Conservation (phyloP, 2,797 vertebrate genomes). For the Spinus pinus region DNA sequence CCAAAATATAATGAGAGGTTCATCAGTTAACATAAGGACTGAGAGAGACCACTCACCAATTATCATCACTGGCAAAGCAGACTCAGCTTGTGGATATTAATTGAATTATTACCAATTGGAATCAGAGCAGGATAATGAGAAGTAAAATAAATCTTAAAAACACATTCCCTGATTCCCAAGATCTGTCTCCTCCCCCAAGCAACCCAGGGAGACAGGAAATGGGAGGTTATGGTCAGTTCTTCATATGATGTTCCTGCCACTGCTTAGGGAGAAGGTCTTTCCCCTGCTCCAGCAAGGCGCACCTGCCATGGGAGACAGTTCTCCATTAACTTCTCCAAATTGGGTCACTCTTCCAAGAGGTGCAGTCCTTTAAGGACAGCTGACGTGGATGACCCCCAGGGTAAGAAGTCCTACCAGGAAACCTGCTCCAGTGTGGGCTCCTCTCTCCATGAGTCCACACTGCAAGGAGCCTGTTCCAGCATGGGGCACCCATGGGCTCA, state of each 20-base stretch:
- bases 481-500: accelerated
- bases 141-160: background rate
- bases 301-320: accelerated
- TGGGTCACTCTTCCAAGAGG: background rate
- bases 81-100: background rate
- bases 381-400: accelerated
- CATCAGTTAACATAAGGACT: background rate
- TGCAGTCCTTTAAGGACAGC: background rate
- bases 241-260: background rate
- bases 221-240: background rate
- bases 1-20: background rate
- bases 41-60: background rate
- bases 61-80: accelerated
- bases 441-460: background rate
- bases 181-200: accelerated
- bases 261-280: background rate
- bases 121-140: background rate
- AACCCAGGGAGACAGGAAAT: background rate
- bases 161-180: background rate
- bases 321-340: background rate
- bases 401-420: no score
- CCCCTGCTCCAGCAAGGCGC: background rate
- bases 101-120: background rate
- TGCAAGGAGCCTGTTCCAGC: background rate
- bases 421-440: background rate